These are phyloP conservation scores for Oscheius onirici DNA, from an alignment of 2,888 invertebrate genomes.

Conservation along the genomic window DNA sequence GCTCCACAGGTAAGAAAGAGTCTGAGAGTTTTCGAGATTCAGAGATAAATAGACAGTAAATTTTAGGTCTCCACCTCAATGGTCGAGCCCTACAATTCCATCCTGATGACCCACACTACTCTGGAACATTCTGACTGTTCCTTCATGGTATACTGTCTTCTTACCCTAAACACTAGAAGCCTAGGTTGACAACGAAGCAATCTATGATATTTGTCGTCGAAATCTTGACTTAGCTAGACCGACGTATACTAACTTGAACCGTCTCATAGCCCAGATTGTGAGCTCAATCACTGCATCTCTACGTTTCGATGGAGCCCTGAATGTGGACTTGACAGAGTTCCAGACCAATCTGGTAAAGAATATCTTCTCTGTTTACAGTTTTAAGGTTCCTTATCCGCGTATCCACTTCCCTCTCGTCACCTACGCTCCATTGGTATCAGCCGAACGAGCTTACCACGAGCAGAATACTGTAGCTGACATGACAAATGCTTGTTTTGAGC, in stretches of 20 bases:
- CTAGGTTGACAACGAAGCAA: too few relatives aligned
- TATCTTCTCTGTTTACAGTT: background rate
- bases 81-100: slow-evolving; percentile 95
- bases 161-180: too few relatives aligned
- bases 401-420: slow-evolving; percentile 88
- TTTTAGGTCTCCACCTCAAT: slow-evolving; percentile 80
- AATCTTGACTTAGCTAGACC: slow-evolving; percentile 80
- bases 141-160: slow-evolving; percentile 79
- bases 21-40: background rate
- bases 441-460: slow-evolving; percentile 71
- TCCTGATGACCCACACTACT: slow-evolving; percentile 92
- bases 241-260: slow-evolving; percentile 87
- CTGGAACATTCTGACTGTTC: slow-evolving; percentile 92
- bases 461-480: slow-evolving; percentile 81
- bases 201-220: slow-evolving; percentile 73
- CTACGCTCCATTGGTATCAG: slow-evolving; percentile 71
- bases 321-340: slow-evolving; percentile 76
- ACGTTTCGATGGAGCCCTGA: slow-evolving; percentile 75
- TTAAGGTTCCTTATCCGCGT: slow-evolving; percentile 89
- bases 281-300: slow-evolving; percentile 80
- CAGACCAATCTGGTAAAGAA: slow-evolving; percentile 74
- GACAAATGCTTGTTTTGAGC: slow-evolving; percentile 87
- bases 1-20: slow-evolving; percentile 79
- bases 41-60: background rate
- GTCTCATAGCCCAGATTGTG: slow-evolving; percentile 91